Conservation (phyloP, 1,140 invertebrate species). For the Drosophila pectinifera region DNA sequence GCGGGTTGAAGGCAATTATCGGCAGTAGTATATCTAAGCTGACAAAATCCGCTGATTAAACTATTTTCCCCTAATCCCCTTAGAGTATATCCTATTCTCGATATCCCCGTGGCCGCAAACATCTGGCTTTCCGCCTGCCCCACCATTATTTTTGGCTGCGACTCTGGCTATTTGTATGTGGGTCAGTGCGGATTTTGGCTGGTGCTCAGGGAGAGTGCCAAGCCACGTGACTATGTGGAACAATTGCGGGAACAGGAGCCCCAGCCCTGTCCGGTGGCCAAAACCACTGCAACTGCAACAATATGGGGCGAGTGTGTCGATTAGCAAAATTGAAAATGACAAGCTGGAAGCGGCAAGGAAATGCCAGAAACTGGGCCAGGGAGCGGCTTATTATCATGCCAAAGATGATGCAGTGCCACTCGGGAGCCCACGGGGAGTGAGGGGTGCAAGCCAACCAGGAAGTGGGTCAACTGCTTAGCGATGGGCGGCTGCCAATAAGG, state of each 20-base stretch:
- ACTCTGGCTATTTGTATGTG: constrained; percentile 59
- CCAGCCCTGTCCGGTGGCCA: constrained; percentile 7
- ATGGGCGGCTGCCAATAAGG: constrained; percentile 37
- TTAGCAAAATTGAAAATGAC: constrained; percentile 81
- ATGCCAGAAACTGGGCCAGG: constrained; percentile 36
- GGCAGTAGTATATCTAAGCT: too few species aligned
- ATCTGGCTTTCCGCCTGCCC: constrained; percentile 22
- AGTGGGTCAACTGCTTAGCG: constrained; percentile 56
- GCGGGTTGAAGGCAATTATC: too few species aligned
- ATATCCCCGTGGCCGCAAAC: constrained; percentile 13
- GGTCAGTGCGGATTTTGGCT: constrained; percentile 69
- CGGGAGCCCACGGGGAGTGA: background rate
- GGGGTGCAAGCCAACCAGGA: constrained; percentile 12
- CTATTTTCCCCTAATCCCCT: background rate
- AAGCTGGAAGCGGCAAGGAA: constrained; percentile 44
- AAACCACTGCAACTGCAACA: constrained; percentile 44
- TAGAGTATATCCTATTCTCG: constrained; percentile 15
- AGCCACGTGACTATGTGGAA: constrained; percentile 70
- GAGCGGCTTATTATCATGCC: constrained; percentile 60
- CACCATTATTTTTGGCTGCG: constrained; percentile 55
- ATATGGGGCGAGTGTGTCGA: constrained; percentile 62
- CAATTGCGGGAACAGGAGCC: constrained; percentile 56
- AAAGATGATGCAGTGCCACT: constrained; percentile 41
- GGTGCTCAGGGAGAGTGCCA: constrained; percentile 42
- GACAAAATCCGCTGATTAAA: background rate